phyloP scores from a whole-genome alignment of 2,888 invertebrate species.

The Scrobipalpa costella region DNA sequence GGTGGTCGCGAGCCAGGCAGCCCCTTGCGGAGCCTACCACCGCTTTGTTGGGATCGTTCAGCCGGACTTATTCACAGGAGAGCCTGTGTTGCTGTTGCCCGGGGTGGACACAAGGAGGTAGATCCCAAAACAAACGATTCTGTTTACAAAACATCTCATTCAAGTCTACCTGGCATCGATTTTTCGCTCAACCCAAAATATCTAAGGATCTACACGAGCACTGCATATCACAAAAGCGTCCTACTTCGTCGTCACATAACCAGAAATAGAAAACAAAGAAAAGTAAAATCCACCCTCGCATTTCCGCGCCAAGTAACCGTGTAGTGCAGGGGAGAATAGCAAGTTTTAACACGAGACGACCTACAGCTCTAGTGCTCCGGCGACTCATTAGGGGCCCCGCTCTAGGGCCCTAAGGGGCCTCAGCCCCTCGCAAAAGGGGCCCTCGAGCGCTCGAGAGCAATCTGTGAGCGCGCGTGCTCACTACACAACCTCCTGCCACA shows the following conservation, averaged over 20 bases:
- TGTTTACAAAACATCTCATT: background rate
- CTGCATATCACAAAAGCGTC: background rate
- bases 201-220: background rate
- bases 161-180: background rate
- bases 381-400: conserved; percentile 77
- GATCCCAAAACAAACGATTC: background rate
- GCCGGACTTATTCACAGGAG: too few species aligned
- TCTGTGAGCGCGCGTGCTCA: conserved; percentile 63
- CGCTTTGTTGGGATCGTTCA: too few species aligned
- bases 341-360: conserved; percentile 71
- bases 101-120: too few species aligned
- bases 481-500: conserved; percentile 46
- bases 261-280: conserved; percentile 55
- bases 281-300: conserved; percentile 59
- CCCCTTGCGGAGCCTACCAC: too few species aligned
- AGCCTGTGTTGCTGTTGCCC: too few species aligned
- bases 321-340: conserved; percentile 64
- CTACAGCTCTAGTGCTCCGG: conserved; percentile 79
- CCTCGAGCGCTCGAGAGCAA: conserved; percentile 66
- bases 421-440: conserved; percentile 67
- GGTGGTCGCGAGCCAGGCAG: too few species aligned
- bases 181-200: background rate
- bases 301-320: conserved; percentile 67
- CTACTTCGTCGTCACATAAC: conserved; percentile 20
- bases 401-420: conserved; percentile 67